Percentiles rank a stretch among this genome's conserved stretches.
Conservation (phyloP, 2,797 vertebrate genomes). For the Rhynchonycteris naso region DNA sequence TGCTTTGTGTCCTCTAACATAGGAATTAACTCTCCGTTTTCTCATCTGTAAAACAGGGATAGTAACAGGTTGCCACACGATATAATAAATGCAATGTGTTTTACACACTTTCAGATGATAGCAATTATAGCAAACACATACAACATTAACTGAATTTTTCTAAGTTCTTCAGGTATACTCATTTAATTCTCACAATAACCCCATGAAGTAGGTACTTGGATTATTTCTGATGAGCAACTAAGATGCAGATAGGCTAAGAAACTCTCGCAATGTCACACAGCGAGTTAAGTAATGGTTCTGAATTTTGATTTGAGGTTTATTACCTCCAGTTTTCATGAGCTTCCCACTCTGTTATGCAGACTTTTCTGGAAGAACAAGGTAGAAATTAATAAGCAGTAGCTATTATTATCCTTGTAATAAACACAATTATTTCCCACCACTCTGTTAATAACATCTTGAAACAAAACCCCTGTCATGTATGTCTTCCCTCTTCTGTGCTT, state of each 20-base stretch:
- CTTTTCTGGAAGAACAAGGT: conserved; percentile 23
- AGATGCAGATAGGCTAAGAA: not conserved
- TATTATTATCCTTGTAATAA: not conserved
- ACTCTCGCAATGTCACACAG: not conserved
- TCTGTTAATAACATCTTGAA: not conserved
- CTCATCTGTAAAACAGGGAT: not conserved
- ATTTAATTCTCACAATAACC: not conserved
- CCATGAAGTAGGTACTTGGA: not conserved
- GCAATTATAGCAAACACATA: not conserved
- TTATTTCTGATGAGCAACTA: not conserved
- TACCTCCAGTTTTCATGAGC: not conserved
- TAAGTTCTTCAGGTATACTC: not conserved
- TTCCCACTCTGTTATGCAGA: not conserved
- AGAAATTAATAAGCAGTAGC: not conserved
- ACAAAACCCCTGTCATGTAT: not conserved
- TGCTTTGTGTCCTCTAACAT: not conserved
- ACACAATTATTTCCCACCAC: not conserved
- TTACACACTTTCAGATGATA: not conserved
- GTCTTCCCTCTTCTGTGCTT: not conserved
- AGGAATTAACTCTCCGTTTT: not conserved
- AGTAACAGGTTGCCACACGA: not conserved
- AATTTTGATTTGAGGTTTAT: not conserved
- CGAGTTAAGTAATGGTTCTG: not conserved
- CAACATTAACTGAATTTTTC: not conserved
- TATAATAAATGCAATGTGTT: not conserved